phyloP scores from a whole-genome alignment of 2,888 invertebrate species.

The Auanema freiburgensis region DNA sequence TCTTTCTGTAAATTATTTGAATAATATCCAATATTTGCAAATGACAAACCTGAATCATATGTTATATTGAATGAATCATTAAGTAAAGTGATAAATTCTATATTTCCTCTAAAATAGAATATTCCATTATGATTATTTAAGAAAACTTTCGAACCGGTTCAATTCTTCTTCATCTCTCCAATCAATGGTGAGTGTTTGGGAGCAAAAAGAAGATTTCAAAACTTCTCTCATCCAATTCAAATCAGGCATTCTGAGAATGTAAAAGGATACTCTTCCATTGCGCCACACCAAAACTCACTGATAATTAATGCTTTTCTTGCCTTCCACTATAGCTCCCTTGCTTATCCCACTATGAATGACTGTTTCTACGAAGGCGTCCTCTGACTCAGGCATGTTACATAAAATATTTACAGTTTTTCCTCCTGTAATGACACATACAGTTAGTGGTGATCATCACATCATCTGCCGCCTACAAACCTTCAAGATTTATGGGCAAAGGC shows the following conservation, averaged over 20 bases:
- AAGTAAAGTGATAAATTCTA: slow-evolving; percentile 32
- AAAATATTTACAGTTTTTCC: not conserved
- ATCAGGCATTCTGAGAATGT: slow-evolving; percentile 32
- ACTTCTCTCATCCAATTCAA: slow-evolving; percentile 34
- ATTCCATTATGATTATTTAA: not conserved
- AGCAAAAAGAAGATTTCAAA: slow-evolving; percentile 29
- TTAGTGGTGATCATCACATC: too few species aligned
- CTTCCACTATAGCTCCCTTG: not conserved
- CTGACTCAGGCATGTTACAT: slow-evolving; percentile 2
- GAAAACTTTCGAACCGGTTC: not conserved
- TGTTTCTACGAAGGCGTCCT: not conserved
- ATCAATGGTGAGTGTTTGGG: slow-evolving; percentile 30
- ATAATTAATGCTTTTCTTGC: slow-evolving; percentile 6
- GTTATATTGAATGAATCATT: slow-evolving; percentile 26
- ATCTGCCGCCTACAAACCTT: too few species aligned
- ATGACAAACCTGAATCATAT: slow-evolving; percentile 20
- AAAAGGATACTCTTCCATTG: not conserved
- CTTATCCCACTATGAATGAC: slow-evolving; percentile 1
- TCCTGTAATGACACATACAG: not conserved
- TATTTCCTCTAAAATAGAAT: slow-evolving; percentile 18
- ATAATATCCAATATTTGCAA: not conserved
- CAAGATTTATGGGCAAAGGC: too few species aligned
- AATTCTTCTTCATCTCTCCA: slow-evolving; percentile 29
- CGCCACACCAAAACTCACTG: not conserved
- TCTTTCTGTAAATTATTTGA: slow-evolving; percentile 7